These are phyloP conservation scores for Eledona agricola DNA, from an alignment of 2,888 invertebrate species.

Conservation along the genomic window DNA sequence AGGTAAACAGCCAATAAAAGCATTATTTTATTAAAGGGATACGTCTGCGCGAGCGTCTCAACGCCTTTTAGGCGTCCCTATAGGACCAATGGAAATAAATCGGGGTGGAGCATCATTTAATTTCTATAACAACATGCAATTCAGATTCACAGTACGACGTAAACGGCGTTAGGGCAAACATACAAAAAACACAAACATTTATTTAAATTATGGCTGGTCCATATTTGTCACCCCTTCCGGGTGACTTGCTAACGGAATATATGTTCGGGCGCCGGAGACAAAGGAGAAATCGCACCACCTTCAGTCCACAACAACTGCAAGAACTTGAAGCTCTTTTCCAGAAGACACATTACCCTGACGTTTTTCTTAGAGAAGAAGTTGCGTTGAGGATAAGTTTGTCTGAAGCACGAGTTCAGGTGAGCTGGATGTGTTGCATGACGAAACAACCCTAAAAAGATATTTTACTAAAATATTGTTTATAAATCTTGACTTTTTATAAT, in stretches of 20 bases:
- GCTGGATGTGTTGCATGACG: no score
- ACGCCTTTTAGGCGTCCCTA: constrained; percentile 57
- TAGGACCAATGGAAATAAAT: constrained; percentile 56
- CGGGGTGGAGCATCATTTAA: constrained; percentile 58
- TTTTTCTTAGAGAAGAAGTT: constrained; percentile 87
- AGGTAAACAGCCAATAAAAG: constrained; percentile 55
- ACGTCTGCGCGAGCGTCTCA: constrained; percentile 58
- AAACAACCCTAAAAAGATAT: no score
- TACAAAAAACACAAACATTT: constrained; percentile 16
- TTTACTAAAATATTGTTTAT: no score
- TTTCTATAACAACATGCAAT: constrained; percentile 50
- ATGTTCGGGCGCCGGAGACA: constrained; percentile 91
- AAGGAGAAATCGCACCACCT: constrained; percentile 90
- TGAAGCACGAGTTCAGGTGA: constrained; percentile 91
- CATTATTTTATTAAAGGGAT: constrained; percentile 53
- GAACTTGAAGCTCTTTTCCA: constrained; percentile 92
- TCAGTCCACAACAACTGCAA: constrained; percentile 91
- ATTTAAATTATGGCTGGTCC: constrained; percentile 93
- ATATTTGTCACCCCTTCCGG: constrained; percentile 84
- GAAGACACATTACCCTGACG: constrained; percentile 95
- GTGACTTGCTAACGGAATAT: constrained; percentile 89
- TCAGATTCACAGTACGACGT: constrained; percentile 50
- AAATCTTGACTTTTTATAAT: no score
- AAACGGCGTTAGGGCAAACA: constrained; percentile 45
- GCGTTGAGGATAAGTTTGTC: constrained; percentile 89